Percentiles rank a stretch among this genome's conserved stretches.
These are phyloP conservation scores for Coilia nasus DNA, from an alignment of 2,797 vertebrate species.

Conservation along the genomic window DNA sequence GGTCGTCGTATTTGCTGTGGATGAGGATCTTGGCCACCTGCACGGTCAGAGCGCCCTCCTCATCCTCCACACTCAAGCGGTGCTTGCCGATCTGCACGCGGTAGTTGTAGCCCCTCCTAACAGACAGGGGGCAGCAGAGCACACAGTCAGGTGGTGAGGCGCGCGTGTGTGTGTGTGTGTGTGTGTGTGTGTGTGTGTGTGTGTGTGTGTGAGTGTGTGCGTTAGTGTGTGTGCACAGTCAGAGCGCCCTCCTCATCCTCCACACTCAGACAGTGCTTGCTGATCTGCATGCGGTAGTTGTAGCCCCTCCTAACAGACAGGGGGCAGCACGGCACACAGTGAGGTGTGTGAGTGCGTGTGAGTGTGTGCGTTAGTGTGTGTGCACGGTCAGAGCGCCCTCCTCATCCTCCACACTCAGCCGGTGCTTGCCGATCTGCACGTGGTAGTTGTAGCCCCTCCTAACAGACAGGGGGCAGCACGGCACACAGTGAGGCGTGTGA, in stretches of 20 bases:
- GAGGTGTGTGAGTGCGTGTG: no score
- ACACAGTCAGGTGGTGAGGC: no score
- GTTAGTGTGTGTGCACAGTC: neutral
- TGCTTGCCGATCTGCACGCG: neutral
- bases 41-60: neutral
- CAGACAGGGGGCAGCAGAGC: neutral
- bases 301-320: no score
- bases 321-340: neutral
- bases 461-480: neutral
- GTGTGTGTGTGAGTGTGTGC: no score
- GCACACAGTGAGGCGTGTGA: neutral
- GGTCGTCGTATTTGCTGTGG: neutral
- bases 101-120: neutral
- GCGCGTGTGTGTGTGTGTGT: no score
- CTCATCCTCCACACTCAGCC: neutral
- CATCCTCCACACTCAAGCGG: neutral
- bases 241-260: neutral
- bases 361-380: no score
- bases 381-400: neutral
- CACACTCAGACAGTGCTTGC: neutral
- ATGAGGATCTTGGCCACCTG: neutral
- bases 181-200: no score
- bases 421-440: neutral
- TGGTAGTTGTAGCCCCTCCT: neutral
- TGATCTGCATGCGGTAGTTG: neutral